These are phyloP conservation scores for Marronus borbonicus DNA, from an alignment of 2,888 invertebrate genomes.

Conservation along the genomic window DNA sequence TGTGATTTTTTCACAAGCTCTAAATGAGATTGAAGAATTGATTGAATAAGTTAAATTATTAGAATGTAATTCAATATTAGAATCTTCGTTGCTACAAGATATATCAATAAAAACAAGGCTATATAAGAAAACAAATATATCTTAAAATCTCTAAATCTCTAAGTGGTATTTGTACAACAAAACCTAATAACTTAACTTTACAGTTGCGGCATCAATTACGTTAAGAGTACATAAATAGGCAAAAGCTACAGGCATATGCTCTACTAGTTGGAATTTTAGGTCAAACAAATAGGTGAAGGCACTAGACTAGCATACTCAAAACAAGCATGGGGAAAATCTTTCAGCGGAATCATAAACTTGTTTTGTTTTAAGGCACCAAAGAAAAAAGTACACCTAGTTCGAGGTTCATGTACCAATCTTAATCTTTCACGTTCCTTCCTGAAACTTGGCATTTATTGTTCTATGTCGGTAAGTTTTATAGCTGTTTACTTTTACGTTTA, in stretches of 20 bases:
- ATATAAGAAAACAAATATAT: no score
- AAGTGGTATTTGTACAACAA: no score
- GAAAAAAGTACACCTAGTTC: conserved; percentile 4
- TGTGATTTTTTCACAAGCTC: no score
- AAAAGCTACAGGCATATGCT: not conserved
- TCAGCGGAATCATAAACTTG: conserved; percentile 12
- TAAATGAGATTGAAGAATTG: no score
- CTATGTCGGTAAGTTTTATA: conserved; percentile 5
- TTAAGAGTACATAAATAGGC: not conserved
- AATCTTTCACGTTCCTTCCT: conserved; percentile 9
- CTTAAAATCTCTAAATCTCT: no score
- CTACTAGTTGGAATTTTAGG: conserved; percentile 10
- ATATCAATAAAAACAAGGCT: no score
- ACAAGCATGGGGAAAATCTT: not conserved
- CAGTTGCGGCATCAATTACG: no score
- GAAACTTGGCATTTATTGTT: conserved; percentile 22
- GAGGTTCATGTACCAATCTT: not conserved
- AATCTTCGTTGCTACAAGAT: no score
- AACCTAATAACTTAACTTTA: no score
- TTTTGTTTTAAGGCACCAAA: not conserved
- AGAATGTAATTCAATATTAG: no score
- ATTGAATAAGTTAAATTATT: no score
- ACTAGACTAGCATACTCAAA: not conserved
- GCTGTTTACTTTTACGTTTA: no score
- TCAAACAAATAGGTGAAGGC: conserved; percentile 8